Evolutionary conservation across 2,113 vertebrate species (phyloP).

Genomic region (Vulpes vulpes): DNA sequence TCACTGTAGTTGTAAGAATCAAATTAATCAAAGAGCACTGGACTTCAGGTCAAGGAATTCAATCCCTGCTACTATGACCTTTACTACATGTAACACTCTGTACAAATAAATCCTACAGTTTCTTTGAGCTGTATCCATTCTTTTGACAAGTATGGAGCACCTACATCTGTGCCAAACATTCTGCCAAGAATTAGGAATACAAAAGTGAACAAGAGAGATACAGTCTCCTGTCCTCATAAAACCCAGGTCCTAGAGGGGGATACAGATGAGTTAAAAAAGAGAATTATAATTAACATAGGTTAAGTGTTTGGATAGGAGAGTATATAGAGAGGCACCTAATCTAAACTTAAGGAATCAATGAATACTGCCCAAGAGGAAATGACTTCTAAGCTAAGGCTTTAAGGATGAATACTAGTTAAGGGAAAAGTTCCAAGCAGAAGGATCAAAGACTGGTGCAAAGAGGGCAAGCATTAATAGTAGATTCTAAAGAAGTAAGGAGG

Average conservation of each 20-base stretch:
- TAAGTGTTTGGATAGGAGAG: neutral
- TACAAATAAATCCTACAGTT: neutral
- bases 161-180: neutral
- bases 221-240: neutral
- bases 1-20: neutral
- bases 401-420: neutral
- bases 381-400: neutral
- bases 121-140: neutral
- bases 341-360: conserved; percentile 26
- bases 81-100: neutral
- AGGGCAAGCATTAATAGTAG: neutral
- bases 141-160: neutral
- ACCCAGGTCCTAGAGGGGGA: neutral
- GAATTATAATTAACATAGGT: neutral
- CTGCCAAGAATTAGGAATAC: neutral
- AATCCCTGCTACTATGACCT: conserved; percentile 24
- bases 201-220: neutral
- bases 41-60: neutral
- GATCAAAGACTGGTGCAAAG: neutral
- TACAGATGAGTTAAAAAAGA: neutral
- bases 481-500: conserved; percentile 17
- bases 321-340: neutral
- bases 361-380: conserved; percentile 7
- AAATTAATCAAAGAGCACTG: conserved; percentile 1
- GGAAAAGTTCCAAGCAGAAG: conserved; percentile 8